Evolutionary conservation across 2,113 vertebrate genomes (phyloP).

Genomic region (Dipodomys merriami): DNA sequence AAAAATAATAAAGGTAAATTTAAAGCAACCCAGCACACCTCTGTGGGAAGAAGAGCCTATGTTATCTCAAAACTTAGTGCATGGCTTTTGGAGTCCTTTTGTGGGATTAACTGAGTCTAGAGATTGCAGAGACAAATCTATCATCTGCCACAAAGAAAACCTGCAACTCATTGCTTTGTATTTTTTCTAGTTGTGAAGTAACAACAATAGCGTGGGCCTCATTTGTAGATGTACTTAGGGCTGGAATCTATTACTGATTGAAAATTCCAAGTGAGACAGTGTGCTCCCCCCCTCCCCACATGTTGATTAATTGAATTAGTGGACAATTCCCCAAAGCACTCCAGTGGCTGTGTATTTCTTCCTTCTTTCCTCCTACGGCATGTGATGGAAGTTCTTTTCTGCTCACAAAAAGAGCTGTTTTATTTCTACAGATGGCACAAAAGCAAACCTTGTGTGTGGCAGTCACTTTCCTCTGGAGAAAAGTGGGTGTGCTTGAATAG

Average conservation of each 20-base stretch:
- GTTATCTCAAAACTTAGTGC: too few species aligned
- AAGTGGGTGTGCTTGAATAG: conserved; percentile 75
- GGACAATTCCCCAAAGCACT: conserved; percentile 12
- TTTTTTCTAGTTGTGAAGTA: background rate
- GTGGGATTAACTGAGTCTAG: background rate
- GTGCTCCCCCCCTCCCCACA: background rate
- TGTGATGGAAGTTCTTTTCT: conserved; percentile 40
- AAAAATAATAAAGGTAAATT: conserved; percentile 6
- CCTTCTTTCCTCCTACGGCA: conserved; percentile 39
- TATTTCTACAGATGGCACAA: conserved; percentile 64
- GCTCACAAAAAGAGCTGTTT: conserved; percentile 55
- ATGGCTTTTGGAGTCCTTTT: background rate
- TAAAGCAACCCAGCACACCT: background rate
- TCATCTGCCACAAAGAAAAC: background rate
- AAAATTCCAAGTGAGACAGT: conserved; percentile 48
- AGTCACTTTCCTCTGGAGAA: conserved; percentile 76
- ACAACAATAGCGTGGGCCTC: conserved; percentile 14
- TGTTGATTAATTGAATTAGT: conserved; percentile 35
- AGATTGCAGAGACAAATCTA: background rate
- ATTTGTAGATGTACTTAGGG: background rate
- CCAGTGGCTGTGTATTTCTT: conserved; percentile 1
- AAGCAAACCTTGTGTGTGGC: conserved; percentile 18
- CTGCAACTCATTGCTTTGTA: background rate
- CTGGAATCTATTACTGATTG: background rate
- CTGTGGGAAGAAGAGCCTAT: background rate